A percentile compares a stretch with the other conserved stretches of the same genome.
Conservation (phyloP, 2,113 vertebrate species). For the Sylvia atricapilla region DNA sequence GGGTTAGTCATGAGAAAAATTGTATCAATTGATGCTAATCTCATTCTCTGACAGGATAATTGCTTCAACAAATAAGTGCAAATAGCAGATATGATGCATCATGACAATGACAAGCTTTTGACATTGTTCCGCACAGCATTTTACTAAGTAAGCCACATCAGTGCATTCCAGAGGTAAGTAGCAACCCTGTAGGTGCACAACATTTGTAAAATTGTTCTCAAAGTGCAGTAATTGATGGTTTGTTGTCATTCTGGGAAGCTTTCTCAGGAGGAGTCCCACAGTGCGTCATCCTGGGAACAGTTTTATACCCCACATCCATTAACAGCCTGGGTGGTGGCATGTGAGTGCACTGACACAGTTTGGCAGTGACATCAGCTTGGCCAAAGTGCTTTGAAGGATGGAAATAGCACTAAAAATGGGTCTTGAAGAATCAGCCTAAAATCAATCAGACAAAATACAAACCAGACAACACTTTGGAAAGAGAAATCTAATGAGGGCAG, state of each 20-base stretch:
- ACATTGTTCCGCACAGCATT: background rate
- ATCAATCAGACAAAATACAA: background rate
- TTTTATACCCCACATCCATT: background rate
- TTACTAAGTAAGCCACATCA: background rate
- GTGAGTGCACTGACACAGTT: background rate
- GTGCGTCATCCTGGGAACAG: background rate
- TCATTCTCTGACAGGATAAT: conserved; percentile 30
- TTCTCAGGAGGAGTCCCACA: background rate
- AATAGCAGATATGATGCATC: conserved; percentile 24
- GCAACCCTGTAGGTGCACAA: background rate
- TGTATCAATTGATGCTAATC: background rate
- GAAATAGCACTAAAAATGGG: background rate
- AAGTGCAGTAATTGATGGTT: background rate
- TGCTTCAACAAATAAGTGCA: conserved; percentile 7
- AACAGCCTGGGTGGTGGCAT: background rate
- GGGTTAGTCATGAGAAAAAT: conserved; percentile 4
- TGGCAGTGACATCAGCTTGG: background rate
- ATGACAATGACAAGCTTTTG: conserved; percentile 3
- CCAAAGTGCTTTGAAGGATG: background rate
- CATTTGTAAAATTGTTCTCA: background rate
- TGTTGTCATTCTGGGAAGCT: background rate
- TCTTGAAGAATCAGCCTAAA: background rate
- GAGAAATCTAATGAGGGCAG: background rate
- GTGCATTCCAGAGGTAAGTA: background rate
- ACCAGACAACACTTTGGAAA: background rate